A percentile compares a stretch with the other conserved stretches of the same genome.
These are phyloP conservation scores for Eilema sororculum DNA, from an alignment of 2,888 invertebrate species.

Conservation along the genomic window DNA sequence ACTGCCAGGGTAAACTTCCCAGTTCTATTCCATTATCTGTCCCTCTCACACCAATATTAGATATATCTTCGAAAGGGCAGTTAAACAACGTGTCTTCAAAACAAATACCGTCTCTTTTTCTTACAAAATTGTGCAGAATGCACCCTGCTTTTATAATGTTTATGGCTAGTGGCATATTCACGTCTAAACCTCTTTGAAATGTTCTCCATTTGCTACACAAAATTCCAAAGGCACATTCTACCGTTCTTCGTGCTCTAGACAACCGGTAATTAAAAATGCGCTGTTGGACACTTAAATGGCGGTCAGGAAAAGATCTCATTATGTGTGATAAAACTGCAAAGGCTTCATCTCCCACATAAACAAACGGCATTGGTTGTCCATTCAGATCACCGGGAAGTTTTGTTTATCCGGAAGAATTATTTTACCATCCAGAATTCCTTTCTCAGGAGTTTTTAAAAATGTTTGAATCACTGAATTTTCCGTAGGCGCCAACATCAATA, in stretches of 20 bases:
- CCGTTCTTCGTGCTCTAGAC: conserved; percentile 21
- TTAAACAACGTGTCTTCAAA: conserved; percentile 25
- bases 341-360: conserved; percentile 29
- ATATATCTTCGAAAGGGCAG: conserved; percentile 25
- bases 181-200: conserved; percentile 15
- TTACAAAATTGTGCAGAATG: conserved; percentile 25
- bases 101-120: conserved; percentile 25
- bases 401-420: conserved; percentile 12
- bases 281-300: conserved; percentile 18
- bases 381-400: conserved; percentile 19
- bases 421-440: conserved; percentile 10
- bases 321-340: conserved; percentile 16
- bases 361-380: conserved; percentile 19
- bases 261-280: conserved; percentile 28
- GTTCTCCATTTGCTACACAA: conserved; percentile 11
- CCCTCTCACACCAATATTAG: conserved; percentile 24
- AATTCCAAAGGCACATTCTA: conserved; percentile 23
- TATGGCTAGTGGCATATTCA: conserved; percentile 9
- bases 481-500: conserved; percentile 30
- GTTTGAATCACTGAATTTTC: conserved; percentile 22
- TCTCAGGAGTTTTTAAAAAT: conserved; percentile 18
- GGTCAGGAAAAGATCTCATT: conserved; percentile 20
- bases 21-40: no score
- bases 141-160: conserved; percentile 21
- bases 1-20: no score